Percentiles rank a stretch among this genome's conserved stretches.
These are phyloP conservation scores for Archivesica marissinica DNA, from an alignment of 1,140 invertebrate species.

Conservation along the genomic window DNA sequence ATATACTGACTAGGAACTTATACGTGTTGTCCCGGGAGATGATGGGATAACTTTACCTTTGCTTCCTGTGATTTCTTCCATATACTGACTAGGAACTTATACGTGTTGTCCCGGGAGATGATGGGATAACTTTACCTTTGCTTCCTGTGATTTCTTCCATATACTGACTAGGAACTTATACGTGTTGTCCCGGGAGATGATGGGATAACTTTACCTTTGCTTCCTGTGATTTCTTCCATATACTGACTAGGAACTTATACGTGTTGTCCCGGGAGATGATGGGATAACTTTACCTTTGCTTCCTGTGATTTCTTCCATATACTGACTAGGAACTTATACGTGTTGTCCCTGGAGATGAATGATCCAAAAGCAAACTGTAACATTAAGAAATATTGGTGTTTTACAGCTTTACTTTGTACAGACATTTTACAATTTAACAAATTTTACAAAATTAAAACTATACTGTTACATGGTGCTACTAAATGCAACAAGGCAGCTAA, in stretches of 20 bases:
- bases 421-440: no score
- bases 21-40: conserved; percentile 94
- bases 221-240: conserved; percentile 87
- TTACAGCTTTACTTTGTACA: no score
- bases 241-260: conserved; percentile 92
- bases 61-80: conserved; percentile 86
- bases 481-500: no score
- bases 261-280: conserved; percentile 94
- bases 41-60: no score
- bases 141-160: conserved; percentile 86
- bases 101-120: conserved; percentile 93
- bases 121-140: no score
- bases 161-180: conserved; percentile 93
- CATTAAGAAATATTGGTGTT: neutral
- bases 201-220: no score
- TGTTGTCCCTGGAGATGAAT: conserved; percentile 93
- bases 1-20: conserved; percentile 92
- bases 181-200: conserved; percentile 93
- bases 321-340: conserved; percentile 92
- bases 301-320: conserved; percentile 87
- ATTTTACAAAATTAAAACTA: no score
- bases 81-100: conserved; percentile 92
- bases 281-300: no score
- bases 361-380: conserved; percentile 93
- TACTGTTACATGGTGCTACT: no score